Conservation (phyloP, 2,888 invertebrate genomes). For the Nipponacmea schrenckii region DNA sequence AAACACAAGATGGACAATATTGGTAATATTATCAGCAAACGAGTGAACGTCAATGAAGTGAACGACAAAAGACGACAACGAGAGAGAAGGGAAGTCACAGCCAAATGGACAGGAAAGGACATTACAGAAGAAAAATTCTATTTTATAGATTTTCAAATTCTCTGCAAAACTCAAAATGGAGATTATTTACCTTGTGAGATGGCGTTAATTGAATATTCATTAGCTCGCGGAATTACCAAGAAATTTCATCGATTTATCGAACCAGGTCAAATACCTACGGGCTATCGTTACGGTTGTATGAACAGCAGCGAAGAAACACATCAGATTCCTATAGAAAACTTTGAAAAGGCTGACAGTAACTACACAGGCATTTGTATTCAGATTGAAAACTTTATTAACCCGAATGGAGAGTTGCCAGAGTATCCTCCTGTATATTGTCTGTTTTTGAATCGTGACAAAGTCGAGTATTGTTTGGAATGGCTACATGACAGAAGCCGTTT, state of each 20-base stretch:
- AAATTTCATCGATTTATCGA: slow-evolving; percentile 55
- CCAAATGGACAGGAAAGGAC: slow-evolving; percentile 45
- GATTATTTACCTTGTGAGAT: slow-evolving; percentile 58
- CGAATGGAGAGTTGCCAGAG: slow-evolving; percentile 44
- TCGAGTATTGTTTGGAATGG: slow-evolving; percentile 46
- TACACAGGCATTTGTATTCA: slow-evolving; percentile 52
- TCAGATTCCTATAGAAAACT: slow-evolving; percentile 53
- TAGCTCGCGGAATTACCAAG: slow-evolving; percentile 54
- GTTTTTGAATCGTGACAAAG: slow-evolving; percentile 42
- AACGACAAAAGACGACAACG: slow-evolving; percentile 33
- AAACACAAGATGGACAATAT: slow-evolving; percentile 41
- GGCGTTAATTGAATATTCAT: slow-evolving; percentile 53
- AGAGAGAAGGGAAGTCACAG: slow-evolving; percentile 36
- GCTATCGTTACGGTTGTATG: slow-evolving; percentile 47
- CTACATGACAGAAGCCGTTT: slow-evolving; percentile 38
- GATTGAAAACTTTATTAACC: slow-evolving; percentile 57
- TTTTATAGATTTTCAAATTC: slow-evolving; percentile 53
- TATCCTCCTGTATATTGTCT: slow-evolving; percentile 54
- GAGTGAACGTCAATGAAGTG: slow-evolving; percentile 35
- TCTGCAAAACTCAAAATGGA: slow-evolving; percentile 50
- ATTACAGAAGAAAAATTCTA: slow-evolving; percentile 47
- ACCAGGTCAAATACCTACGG: slow-evolving; percentile 50
- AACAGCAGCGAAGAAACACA: slow-evolving; percentile 52
- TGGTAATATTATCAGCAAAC: slow-evolving; percentile 47
- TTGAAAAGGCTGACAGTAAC: slow-evolving; percentile 47